phyloP scores from a whole-genome alignment of 2,797 vertebrate species.

The Thalassophryne amazonica region DNA sequence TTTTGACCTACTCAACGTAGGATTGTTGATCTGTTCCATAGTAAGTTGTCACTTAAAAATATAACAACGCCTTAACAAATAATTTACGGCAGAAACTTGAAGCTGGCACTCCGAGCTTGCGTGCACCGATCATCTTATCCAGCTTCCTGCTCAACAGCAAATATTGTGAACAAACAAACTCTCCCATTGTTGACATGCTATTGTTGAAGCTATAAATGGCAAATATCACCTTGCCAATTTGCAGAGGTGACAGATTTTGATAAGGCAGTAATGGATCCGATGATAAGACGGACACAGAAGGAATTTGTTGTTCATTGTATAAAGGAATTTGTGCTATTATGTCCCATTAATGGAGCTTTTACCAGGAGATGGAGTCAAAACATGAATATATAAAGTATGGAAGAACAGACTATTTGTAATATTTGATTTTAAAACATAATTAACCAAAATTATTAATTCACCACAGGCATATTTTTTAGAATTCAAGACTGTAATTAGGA shows the following conservation, averaged over 20 bases:
- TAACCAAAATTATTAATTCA: no score
- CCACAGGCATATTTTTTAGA: no score
- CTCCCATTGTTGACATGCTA: constrained; percentile 49
- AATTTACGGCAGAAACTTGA: not conserved
- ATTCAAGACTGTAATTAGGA: no score
- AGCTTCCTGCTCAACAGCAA: constrained; percentile 35
- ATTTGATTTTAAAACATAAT: no score
- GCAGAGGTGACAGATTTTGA: constrained; percentile 54
- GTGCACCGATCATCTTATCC: constrained; percentile 19
- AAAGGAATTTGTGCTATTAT: no score
- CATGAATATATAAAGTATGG: no score
- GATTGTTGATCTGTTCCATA: not conserved
- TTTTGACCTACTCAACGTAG: no score
- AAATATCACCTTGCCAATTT: constrained; percentile 56
- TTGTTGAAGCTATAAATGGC: constrained; percentile 40
- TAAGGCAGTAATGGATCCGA: constrained; percentile 34
- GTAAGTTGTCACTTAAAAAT: not conserved
- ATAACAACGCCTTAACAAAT: not conserved
- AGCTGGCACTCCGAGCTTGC: not conserved
- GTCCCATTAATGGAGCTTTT: no score
- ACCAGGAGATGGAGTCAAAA: no score
- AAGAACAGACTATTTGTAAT: no score
- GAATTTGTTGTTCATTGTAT: no score
- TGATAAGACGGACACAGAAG: no score
- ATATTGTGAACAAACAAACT: constrained; percentile 42